phyloP scores from a whole-genome alignment of 2,113 vertebrate genomes.

The Neoarius graeffei region DNA sequence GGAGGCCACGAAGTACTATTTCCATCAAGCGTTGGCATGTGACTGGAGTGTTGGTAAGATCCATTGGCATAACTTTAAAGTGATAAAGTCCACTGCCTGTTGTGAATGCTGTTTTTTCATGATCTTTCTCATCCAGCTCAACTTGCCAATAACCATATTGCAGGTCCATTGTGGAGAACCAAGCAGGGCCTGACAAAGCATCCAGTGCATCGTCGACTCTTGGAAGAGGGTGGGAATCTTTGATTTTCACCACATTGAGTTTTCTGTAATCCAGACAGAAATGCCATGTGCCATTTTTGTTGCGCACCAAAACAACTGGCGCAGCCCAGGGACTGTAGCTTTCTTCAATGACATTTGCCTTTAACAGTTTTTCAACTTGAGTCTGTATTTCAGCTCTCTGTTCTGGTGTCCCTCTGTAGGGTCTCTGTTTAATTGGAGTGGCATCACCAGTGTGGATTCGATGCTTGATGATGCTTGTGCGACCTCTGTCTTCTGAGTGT shows the following conservation, averaged over 20 bases:
- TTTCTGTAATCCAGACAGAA: constrained; percentile 14
- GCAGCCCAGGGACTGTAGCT: constrained; percentile 43
- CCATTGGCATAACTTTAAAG: constrained; percentile 21
- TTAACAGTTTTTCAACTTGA: too few species aligned
- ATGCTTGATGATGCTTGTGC: constrained; percentile 7
- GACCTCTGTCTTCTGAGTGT: constrained; percentile 3
- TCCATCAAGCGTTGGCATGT: constrained; percentile 48
- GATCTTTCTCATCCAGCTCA: constrained; percentile 24
- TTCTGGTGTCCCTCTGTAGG: constrained; percentile 39
- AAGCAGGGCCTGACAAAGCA: constrained; percentile 41
- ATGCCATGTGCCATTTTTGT: constrained; percentile 41
- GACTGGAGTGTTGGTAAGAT: constrained; percentile 36
- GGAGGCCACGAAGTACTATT: constrained; percentile 37
- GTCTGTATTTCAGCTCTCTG: constrained; percentile 40
- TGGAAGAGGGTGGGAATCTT: constrained; percentile 44
- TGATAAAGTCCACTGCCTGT: constrained; percentile 40
- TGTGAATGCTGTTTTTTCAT: constrained; percentile 44
- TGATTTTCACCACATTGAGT: constrained; percentile 6
- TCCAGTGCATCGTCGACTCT: constrained; percentile 37
- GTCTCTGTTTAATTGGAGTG: constrained; percentile 26
- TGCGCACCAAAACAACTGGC: constrained; percentile 39
- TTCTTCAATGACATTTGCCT: constrained; percentile 31
- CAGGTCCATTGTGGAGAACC: constrained; percentile 40
- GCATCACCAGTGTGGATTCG: constrained; percentile 13
- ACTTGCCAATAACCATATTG: constrained; percentile 21